phyloP scores from a whole-genome alignment of 2,113 vertebrate genomes.

The Thunnus thynnus region DNA sequence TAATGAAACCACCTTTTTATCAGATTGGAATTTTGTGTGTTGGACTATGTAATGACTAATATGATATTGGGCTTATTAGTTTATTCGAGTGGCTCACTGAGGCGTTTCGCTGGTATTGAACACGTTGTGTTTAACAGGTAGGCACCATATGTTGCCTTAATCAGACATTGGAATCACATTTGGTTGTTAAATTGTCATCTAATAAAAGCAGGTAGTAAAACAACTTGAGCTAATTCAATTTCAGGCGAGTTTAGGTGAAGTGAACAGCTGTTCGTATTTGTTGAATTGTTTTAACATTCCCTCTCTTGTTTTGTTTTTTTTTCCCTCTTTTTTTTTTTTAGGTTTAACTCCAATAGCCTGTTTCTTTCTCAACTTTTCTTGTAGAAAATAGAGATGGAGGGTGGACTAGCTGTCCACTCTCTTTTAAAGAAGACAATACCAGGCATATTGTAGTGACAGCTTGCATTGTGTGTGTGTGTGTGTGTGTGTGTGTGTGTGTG shows the following conservation, averaged over 20 bases:
- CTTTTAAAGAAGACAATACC: conserved; percentile 95
- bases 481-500: conserved; percentile 42
- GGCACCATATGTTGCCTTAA: conserved; percentile 80
- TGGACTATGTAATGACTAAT: conserved; percentile 86
- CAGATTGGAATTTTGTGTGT: conserved; percentile 85
- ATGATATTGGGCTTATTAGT: conserved; percentile 83
- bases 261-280: conserved; percentile 79
- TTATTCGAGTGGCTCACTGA: conserved; percentile 76
- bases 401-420: conserved; percentile 86
- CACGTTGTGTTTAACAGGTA: conserved; percentile 82
- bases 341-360: conserved; percentile 70
- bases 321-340: conserved; percentile 20
- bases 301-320: conserved; percentile 25
- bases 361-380: conserved; percentile 76
- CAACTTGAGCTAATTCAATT: conserved; percentile 81
- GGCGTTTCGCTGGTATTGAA: conserved; percentile 73
- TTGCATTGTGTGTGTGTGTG: conserved; percentile 79
- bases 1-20: conserved; percentile 85
- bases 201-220: conserved; percentile 83
- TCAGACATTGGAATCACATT: conserved; percentile 81
- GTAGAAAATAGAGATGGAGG: conserved; percentile 81
- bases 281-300: conserved; percentile 75
- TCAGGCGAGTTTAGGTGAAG: conserved; percentile 64
- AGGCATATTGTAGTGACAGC: conserved; percentile 96
- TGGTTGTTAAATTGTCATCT: conserved; percentile 80